These are phyloP conservation scores for Graphium colonna DNA, from an alignment of 2,888 invertebrate species.

Conservation along the genomic window DNA sequence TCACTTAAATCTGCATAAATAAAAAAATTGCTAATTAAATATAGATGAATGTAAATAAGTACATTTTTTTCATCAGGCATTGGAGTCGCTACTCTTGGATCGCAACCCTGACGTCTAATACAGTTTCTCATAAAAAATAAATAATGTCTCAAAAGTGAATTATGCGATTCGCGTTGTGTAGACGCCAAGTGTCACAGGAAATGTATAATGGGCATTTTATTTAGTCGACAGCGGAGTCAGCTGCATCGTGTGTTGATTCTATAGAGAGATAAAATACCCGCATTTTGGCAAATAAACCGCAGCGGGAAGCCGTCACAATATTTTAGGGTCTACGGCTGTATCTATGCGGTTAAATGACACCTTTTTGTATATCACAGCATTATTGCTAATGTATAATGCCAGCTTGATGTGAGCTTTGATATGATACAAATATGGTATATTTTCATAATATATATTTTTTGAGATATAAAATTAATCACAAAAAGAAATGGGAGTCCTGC, in stretches of 20 bases:
- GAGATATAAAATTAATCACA: too few species aligned
- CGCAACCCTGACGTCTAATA: too few species aligned
- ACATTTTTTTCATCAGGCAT: too few species aligned
- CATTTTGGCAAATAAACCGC: constrained; percentile 76
- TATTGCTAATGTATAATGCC: constrained; percentile 1
- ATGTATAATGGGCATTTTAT: constrained; percentile 54
- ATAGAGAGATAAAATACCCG: constrained; percentile 73
- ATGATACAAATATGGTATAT: not conserved
- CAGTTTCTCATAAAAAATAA: too few species aligned
- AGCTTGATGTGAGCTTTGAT: not conserved
- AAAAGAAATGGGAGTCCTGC: too few species aligned
- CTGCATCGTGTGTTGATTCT: constrained; percentile 56
- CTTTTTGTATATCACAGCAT: constrained; percentile 32
- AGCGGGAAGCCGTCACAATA: constrained; percentile 77
- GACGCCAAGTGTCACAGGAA: constrained; percentile 32
- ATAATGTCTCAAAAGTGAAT: too few species aligned
- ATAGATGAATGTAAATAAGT: too few species aligned
- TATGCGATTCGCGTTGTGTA: constrained; percentile 8
- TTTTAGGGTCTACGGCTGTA: constrained; percentile 69
- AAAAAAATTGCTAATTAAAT: too few species aligned
- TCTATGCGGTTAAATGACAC: constrained; percentile 50
- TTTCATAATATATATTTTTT: not conserved
- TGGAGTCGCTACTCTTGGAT: too few species aligned
- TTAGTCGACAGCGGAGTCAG: constrained; percentile 56
- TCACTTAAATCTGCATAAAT: too few species aligned